These are phyloP conservation scores for Emydura subglobosa DNA, from an alignment of 2,113 vertebrate genomes.

Conservation along the genomic window DNA sequence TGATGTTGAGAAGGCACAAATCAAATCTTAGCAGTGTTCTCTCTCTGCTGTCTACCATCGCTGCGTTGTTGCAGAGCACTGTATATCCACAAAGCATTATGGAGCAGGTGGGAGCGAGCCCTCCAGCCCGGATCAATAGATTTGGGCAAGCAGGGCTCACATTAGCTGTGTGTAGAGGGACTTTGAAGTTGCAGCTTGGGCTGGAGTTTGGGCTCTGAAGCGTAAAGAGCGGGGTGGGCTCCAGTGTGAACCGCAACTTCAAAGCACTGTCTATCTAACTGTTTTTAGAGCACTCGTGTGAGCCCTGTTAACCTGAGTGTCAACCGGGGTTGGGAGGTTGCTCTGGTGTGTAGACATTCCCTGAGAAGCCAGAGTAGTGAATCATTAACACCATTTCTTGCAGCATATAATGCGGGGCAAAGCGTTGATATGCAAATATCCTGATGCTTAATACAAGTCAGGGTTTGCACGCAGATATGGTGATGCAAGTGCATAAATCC, in stretches of 20 bases:
- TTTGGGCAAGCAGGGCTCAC: background rate
- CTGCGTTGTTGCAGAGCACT: fast-evolving
- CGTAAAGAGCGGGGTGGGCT: background rate
- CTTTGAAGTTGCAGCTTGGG: background rate
- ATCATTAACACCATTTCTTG: background rate
- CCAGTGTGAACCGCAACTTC: background rate
- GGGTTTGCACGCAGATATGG: background rate
- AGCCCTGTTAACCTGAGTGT: background rate
- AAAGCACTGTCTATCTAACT: background rate
- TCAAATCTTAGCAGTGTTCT: background rate
- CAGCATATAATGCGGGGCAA: background rate
- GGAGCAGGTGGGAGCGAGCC: background rate
- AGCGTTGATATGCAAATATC: background rate
- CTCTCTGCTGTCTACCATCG: fast-evolving
- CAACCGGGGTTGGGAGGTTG: background rate
- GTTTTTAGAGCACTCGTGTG: background rate
- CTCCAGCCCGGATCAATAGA: background rate
- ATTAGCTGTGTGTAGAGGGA: background rate
- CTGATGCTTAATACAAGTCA: background rate
- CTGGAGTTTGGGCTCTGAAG: background rate
- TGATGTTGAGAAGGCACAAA: background rate
- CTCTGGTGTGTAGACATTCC: background rate
- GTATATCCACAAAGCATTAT: background rate
- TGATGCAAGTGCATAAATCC: background rate
- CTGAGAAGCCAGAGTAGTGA: background rate